These are phyloP conservation scores for Salvelinus sp. DNA, from an alignment of 2,113 vertebrate genomes.

Conservation along the genomic window DNA sequence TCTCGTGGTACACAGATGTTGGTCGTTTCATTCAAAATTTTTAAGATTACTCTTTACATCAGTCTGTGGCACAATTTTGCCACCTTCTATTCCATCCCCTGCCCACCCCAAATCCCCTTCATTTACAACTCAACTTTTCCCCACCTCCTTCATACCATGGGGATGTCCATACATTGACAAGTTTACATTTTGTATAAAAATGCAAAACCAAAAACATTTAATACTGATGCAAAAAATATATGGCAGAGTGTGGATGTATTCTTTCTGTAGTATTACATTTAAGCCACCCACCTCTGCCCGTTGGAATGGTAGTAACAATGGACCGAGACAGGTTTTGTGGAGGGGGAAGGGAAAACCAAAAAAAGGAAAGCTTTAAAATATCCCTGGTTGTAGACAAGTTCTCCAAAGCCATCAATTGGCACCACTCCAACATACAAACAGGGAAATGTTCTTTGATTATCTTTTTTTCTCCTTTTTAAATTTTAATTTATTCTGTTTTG, in stretches of 20 bases:
- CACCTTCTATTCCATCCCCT: conserved; percentile 38
- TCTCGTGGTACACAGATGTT: conserved; percentile 79
- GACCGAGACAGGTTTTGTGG: conserved; percentile 84
- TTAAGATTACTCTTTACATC: conserved; percentile 76
- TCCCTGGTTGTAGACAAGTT: conserved; percentile 94
- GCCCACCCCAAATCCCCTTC: conserved; percentile 61
- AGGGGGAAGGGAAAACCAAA: conserved; percentile 61
- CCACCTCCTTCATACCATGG: conserved; percentile 86
- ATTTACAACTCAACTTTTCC: conserved; percentile 76
- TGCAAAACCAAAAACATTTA: conserved; percentile 71
- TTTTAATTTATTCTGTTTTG: conserved; percentile 44
- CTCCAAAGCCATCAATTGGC: conserved; percentile 89
- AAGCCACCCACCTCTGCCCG: conserved; percentile 75
- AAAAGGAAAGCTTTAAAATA: conserved; percentile 84
- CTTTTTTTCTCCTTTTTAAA: conserved; percentile 58
- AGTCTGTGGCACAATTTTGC: conserved; percentile 75
- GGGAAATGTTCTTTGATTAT: conserved; percentile 82
- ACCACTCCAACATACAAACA: conserved; percentile 87
- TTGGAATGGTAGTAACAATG: conserved; percentile 84
- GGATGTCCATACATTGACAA: conserved; percentile 83
- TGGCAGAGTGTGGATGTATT: conserved; percentile 69
- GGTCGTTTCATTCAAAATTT: conserved; percentile 78
- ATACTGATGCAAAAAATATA: conserved; percentile 90
- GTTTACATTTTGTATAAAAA: conserved; percentile 86
- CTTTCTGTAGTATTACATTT: conserved; percentile 55